Conservation (phyloP, 2,888 invertebrate species). For the Eupelmus urozonus region DNA sequence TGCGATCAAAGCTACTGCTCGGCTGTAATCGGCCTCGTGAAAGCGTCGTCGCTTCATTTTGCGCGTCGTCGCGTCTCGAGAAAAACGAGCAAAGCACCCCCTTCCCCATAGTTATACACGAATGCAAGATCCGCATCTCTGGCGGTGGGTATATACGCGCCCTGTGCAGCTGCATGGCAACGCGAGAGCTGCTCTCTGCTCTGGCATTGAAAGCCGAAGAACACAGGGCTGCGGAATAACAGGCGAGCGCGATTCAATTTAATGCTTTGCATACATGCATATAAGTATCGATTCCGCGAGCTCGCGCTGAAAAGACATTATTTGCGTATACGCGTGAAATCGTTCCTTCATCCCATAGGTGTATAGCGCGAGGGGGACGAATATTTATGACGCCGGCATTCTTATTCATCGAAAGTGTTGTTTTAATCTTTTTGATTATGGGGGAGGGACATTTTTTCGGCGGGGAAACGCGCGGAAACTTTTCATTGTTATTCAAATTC, state of each 20-base stretch:
- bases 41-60: neutral
- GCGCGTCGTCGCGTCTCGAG: neutral
- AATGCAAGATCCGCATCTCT: too few relatives aligned
- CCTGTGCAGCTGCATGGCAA: neutral
- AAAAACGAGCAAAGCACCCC: too few relatives aligned
- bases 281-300: neutral
- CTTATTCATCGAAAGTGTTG: too few relatives aligned
- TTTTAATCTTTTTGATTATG: too few relatives aligned
- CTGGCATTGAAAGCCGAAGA: neutral
- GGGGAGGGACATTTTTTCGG: too few relatives aligned
- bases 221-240: too few relatives aligned
- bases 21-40: neutral
- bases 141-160: neutral
- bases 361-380: too few relatives aligned
- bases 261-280: neutral
- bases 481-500: too few relatives aligned
- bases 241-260: constrained; percentile 19
- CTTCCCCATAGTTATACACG: too few relatives aligned
- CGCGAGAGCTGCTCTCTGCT: too few relatives aligned
- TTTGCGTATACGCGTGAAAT: neutral
- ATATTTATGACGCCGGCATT: too few relatives aligned
- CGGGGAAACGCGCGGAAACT: too few relatives aligned
- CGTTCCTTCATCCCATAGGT: neutral
- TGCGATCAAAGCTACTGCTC: neutral
- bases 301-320: neutral